phyloP scores from a whole-genome alignment of 1,140 invertebrate genomes.

The Steinernema feltiae region DNA sequence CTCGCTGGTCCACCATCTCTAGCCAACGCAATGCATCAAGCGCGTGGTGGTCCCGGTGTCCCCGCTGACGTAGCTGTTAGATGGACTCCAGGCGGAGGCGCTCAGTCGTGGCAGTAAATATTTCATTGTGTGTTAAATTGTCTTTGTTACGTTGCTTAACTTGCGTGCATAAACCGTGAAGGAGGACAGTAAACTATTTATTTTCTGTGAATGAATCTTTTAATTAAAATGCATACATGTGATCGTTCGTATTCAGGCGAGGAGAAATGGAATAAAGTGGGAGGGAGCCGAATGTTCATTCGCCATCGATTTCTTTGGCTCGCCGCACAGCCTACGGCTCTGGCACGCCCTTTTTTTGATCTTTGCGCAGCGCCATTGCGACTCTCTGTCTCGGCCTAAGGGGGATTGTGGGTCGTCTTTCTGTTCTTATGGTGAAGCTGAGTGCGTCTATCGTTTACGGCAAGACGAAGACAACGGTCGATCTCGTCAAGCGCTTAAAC shows the following conservation, averaged over 20 bases:
- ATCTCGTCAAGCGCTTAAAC: conserved; percentile 39
- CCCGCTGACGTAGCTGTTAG: not conserved
- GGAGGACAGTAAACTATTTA: not conserved
- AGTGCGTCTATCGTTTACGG: conserved; percentile 37
- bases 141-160: not conserved
- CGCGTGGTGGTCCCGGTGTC: not conserved
- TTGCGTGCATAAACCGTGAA: not conserved
- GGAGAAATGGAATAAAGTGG: not conserved
- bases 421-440: conserved; percentile 38
- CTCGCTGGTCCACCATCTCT: not conserved
- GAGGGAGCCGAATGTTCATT: not conserved
- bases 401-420: no score
- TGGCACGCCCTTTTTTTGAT: conserved; percentile 14
- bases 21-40: not conserved
- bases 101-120: not conserved
- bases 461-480: conserved; percentile 36
- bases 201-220: not conserved
- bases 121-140: not conserved
- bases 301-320: conserved; percentile 9
- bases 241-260: not conserved
- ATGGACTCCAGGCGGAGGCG: not conserved
- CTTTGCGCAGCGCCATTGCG: not conserved
- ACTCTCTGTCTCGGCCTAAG: no score
- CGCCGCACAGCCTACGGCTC: not conserved
- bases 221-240: not conserved